These are phyloP conservation scores for Ptilodon capucinus DNA, from an alignment of 2,888 invertebrate species.

Conservation along the genomic window DNA sequence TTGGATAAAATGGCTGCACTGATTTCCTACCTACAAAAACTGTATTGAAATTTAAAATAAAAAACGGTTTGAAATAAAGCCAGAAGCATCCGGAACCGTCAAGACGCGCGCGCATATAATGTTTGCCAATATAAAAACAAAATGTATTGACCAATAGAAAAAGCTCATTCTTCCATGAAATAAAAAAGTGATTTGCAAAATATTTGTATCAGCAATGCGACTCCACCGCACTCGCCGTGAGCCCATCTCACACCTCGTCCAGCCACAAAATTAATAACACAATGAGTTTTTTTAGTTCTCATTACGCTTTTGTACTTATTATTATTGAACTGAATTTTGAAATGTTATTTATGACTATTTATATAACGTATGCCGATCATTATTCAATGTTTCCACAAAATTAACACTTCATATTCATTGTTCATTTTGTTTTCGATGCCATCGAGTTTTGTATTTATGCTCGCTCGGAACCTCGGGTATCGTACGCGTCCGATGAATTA, in stretches of 20 bases:
- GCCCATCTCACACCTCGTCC: slow-evolving; percentile 77
- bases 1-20: too few relatives aligned
- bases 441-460: slow-evolving; percentile 56
- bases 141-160: too few relatives aligned
- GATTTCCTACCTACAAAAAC: too few relatives aligned
- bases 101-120: too few relatives aligned
- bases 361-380: slow-evolving; percentile 82
- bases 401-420: slow-evolving; percentile 80
- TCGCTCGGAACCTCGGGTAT: too few relatives aligned
- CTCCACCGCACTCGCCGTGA: slow-evolving; percentile 52
- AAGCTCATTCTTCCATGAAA: too few relatives aligned
- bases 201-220: slow-evolving; percentile 3
- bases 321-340: slow-evolving; percentile 81
- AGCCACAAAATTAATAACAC: slow-evolving; percentile 79
- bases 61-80: too few relatives aligned
- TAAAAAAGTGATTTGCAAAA: not conserved
- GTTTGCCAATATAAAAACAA: too few relatives aligned
- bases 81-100: too few relatives aligned
- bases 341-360: slow-evolving; percentile 80
- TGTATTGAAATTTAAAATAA: too few relatives aligned
- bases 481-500: slow-evolving; percentile 48
- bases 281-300: slow-evolving; percentile 75
- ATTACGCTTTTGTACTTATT: slow-evolving; percentile 78
- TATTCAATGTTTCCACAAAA: slow-evolving; percentile 81
- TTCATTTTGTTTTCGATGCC: slow-evolving; percentile 70